phyloP scores from a whole-genome alignment of 1,140 invertebrate genomes.

The Drosophila teissieri region DNA sequence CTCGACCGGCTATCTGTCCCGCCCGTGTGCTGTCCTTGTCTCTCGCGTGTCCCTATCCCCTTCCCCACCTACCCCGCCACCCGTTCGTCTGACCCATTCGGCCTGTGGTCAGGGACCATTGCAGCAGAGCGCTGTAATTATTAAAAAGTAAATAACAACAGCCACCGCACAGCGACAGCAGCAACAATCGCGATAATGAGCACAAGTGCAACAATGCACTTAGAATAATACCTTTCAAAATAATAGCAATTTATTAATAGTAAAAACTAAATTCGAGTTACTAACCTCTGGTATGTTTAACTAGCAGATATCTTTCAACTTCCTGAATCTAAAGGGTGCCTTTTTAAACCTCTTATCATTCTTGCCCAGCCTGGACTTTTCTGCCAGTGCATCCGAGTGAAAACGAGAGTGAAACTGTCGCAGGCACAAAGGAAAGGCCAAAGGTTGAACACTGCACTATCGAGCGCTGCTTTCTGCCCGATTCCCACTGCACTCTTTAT shows the following conservation, averaged over 20 bases:
- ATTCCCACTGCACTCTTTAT: slow-evolving; percentile 40
- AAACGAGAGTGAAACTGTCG: slow-evolving; percentile 67
- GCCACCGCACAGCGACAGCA: slow-evolving; percentile 35
- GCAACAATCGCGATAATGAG: slow-evolving; percentile 75
- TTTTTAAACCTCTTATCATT: neutral
- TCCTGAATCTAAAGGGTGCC: too few relatives aligned
- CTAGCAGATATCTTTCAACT: too few relatives aligned
- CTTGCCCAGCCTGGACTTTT: neutral
- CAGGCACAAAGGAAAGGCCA: slow-evolving; percentile 52
- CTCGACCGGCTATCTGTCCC: slow-evolving; percentile 27
- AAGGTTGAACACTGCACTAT: slow-evolving; percentile 48
- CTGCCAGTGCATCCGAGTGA: slow-evolving; percentile 15
- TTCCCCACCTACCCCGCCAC: slow-evolving; percentile 14
- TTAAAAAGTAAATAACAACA: slow-evolving; percentile 70
- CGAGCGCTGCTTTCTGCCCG: slow-evolving; percentile 16
- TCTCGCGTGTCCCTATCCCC: neutral
- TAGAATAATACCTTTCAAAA: neutral
- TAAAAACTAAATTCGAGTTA: neutral
- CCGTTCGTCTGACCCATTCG: slow-evolving; percentile 22
- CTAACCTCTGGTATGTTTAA: too few relatives aligned
- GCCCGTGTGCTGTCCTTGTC: slow-evolving; percentile 5
- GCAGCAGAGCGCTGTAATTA: slow-evolving; percentile 68
- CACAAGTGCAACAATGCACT: slow-evolving; percentile 40
- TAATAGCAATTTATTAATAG: neutral
- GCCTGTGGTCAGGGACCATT: slow-evolving; percentile 78